phyloP scores from a whole-genome alignment of 1,140 invertebrate species.

The Polypedilum vanderplanki region DNA sequence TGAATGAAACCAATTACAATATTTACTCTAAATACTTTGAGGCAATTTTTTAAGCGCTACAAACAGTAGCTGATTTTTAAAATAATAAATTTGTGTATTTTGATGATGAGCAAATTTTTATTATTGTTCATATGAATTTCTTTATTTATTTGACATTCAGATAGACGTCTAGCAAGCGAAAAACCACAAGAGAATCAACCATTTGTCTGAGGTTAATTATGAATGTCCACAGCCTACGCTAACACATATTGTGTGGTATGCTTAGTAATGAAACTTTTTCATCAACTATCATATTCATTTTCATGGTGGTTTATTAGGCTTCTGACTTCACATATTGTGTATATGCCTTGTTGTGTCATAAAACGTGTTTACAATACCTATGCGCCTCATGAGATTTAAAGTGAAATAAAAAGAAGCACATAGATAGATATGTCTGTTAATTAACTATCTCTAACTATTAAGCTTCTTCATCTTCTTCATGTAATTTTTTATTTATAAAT shows the following conservation, averaged over 20 bases:
- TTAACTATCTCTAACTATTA: conserved; percentile 17
- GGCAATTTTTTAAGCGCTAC: too few relatives aligned
- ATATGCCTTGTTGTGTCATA: background rate
- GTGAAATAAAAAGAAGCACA: background rate
- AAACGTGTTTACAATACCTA: background rate
- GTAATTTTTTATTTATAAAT: background rate
- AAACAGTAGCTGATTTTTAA: too few relatives aligned
- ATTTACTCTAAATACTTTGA: too few relatives aligned
- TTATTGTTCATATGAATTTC: background rate
- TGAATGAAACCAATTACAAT: too few relatives aligned
- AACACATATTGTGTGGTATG: background rate
- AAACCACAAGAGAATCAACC: background rate
- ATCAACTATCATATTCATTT: background rate
- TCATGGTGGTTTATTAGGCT: conserved; percentile 25
- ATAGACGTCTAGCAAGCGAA: background rate
- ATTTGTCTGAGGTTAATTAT: conserved; percentile 24
- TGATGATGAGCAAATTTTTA: too few relatives aligned
- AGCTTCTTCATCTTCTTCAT: background rate
- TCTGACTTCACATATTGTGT: background rate
- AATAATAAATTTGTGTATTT: too few relatives aligned
- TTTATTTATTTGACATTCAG: background rate
- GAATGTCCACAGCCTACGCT: background rate
- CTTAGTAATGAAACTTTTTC: conserved; percentile 9
- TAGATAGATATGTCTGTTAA: background rate
- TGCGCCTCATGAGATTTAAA: conserved; percentile 15